These are phyloP conservation scores for Sylvia borin DNA, from an alignment of 2,797 vertebrate species.

Conservation along the genomic window DNA sequence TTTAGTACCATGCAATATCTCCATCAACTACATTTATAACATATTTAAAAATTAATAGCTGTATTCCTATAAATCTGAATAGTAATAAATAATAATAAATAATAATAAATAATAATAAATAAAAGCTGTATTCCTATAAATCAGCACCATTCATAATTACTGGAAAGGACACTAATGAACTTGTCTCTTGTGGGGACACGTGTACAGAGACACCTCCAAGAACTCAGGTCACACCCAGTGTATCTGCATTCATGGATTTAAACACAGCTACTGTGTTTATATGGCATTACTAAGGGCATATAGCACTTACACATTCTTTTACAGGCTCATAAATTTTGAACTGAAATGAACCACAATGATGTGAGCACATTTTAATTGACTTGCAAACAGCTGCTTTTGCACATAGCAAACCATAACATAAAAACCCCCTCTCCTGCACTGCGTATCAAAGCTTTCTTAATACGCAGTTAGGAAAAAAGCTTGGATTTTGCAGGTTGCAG, in stretches of 20 bases:
- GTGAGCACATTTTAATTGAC: not conserved
- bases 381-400: not conserved
- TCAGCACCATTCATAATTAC: not conserved
- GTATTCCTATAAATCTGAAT: too few species aligned
- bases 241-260: not conserved
- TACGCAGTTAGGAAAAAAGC: not conserved
- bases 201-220: not conserved
- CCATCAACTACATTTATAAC: not conserved
- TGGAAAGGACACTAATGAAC: not conserved
- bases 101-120: not conserved
- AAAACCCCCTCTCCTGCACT: not conserved
- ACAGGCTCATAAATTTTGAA: not conserved
- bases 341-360: not conserved
- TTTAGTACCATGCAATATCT: not conserved
- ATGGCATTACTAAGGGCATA: not conserved
- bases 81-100: too few species aligned
- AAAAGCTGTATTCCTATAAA: not conserved
- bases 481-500: not conserved
- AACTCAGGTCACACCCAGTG: not conserved
- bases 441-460: not conserved
- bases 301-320: not conserved
- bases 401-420: not conserved
- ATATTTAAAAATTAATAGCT: not conserved
- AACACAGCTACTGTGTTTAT: not conserved
- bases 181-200: not conserved